Conservation (phyloP, 2,888 invertebrate genomes). For the Perdita meconis region DNA sequence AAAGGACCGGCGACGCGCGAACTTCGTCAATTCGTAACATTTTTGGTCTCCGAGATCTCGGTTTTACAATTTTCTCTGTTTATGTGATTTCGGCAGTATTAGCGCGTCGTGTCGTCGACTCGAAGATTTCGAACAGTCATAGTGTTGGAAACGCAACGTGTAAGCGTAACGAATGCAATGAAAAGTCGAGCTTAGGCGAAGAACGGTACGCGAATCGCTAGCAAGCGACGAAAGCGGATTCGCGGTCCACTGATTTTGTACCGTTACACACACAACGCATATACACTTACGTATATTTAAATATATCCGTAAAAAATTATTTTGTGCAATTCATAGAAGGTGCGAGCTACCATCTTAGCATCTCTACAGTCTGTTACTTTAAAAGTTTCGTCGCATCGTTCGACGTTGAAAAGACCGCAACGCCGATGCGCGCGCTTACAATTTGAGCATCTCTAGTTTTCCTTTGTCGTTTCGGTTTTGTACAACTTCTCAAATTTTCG, state of each 20-base stretch:
- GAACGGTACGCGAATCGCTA: slow-evolving; percentile 15
- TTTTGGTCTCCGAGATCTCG: slow-evolving; percentile 23
- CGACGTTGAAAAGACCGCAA: slow-evolving; percentile 19
- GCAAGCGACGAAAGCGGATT: slow-evolving; percentile 37
- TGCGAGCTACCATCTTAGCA: slow-evolving; percentile 46
- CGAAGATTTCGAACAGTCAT: slow-evolving; percentile 32
- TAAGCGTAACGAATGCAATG: slow-evolving; percentile 47
- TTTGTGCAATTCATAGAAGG: slow-evolving; percentile 57
- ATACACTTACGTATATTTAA: slow-evolving; percentile 21
- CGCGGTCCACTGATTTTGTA: slow-evolving; percentile 24
- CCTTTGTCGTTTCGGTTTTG: slow-evolving; percentile 12
- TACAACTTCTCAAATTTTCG: slow-evolving; percentile 2
- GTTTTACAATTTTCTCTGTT: slow-evolving; percentile 2
- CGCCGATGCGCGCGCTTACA: slow-evolving; percentile 36
- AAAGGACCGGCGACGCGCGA: slow-evolving; percentile 1
- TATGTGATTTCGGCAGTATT: slow-evolving; percentile 49
- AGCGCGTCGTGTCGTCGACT: slow-evolving; percentile 36
- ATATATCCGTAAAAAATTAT: slow-evolving; percentile 49
- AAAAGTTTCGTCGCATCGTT: slow-evolving; percentile 15
- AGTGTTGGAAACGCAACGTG: slow-evolving; percentile 36
- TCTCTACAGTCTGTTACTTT: slow-evolving; percentile 56
- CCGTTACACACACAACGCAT: slow-evolving; percentile 24
- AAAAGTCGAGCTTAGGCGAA: slow-evolving; percentile 28
- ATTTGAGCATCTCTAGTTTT: slow-evolving; percentile 51
- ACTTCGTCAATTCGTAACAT: neutral